phyloP scores from a whole-genome alignment of 2,888 invertebrate species.

The Serripes groenlandicus region DNA sequence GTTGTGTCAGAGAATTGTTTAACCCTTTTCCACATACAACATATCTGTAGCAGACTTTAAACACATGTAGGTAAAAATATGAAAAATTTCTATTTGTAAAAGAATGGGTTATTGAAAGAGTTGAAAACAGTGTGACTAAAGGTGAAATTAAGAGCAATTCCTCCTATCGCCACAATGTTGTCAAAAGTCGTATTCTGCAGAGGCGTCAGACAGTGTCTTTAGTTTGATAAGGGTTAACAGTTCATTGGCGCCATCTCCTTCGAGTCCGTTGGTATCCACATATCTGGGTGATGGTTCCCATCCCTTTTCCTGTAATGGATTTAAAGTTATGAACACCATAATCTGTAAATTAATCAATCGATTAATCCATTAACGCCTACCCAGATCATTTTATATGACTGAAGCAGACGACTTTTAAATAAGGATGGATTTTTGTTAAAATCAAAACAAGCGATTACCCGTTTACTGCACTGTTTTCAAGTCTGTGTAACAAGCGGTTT shows the following conservation, averaged over 20 bases:
- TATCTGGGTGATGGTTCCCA: slow-evolving; percentile 14
- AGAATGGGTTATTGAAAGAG: neutral
- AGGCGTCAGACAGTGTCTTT: neutral
- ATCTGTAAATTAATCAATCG: too few relatives aligned
- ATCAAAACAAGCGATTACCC: too few relatives aligned
- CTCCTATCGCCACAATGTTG: neutral
- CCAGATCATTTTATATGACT: too few relatives aligned
- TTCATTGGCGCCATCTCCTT: slow-evolving; percentile 4
- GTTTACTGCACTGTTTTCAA: too few relatives aligned
- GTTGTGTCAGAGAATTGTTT: neutral
- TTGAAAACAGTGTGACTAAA: neutral
- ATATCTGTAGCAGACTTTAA: neutral
- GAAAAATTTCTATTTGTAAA: neutral
- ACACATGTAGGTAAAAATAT: neutral
- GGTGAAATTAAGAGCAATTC: neutral
- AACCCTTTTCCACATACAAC: neutral
- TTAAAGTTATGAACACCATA: too few relatives aligned
- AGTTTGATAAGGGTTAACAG: neutral
- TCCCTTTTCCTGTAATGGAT: slow-evolving; percentile 14
- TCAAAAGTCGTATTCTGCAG: neutral
- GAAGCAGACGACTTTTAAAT: too few relatives aligned
- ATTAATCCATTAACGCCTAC: too few relatives aligned
- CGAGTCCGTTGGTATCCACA: slow-evolving; percentile 19
- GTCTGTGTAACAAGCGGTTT: too few relatives aligned
- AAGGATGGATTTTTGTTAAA: too few relatives aligned